These are phyloP conservation scores for Chloroceryle aenea DNA, from an alignment of 2,113 vertebrate genomes.

Conservation along the genomic window DNA sequence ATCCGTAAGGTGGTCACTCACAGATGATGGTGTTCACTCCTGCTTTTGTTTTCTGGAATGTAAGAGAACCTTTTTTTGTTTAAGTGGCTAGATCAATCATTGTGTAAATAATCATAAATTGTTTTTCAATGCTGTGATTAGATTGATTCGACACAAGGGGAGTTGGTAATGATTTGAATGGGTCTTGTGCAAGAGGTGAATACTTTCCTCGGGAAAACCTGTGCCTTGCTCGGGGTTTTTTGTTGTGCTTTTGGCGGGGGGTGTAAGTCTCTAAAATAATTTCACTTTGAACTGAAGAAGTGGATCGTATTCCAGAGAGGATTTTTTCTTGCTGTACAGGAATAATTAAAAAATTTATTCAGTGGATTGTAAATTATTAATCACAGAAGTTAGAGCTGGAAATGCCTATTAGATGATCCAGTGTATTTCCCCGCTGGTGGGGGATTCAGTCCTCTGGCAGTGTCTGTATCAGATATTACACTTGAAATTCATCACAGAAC, in stretches of 20 bases:
- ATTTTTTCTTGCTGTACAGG: constrained; percentile 43
- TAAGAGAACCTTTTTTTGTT: background rate
- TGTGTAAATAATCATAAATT: background rate
- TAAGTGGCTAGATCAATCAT: background rate
- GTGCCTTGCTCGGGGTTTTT: background rate
- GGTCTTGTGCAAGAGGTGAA: background rate
- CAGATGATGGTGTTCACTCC: constrained; percentile 10
- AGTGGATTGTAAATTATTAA: constrained; percentile 70
- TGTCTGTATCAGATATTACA: constrained; percentile 19
- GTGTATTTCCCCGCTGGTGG: constrained; percentile 26
- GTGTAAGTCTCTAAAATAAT: background rate
- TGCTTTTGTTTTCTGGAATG: background rate
- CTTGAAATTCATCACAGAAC: background rate
- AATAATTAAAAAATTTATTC: constrained; percentile 54
- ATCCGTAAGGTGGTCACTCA: constrained; percentile 11
- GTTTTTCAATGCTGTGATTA: background rate
- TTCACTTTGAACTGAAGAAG: constrained; percentile 36
- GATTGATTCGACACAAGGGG: background rate
- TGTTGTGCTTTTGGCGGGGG: background rate
- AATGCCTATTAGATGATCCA: constrained; percentile 54
- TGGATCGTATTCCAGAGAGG: constrained; percentile 26
- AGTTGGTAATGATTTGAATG: background rate
- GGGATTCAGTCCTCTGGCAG: constrained; percentile 42
- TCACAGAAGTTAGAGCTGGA: constrained; percentile 67
- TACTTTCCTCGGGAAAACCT: background rate